Evolutionary conservation across 2,888 invertebrate species (phyloP).

Genomic region (Neelides folsomi): DNA sequence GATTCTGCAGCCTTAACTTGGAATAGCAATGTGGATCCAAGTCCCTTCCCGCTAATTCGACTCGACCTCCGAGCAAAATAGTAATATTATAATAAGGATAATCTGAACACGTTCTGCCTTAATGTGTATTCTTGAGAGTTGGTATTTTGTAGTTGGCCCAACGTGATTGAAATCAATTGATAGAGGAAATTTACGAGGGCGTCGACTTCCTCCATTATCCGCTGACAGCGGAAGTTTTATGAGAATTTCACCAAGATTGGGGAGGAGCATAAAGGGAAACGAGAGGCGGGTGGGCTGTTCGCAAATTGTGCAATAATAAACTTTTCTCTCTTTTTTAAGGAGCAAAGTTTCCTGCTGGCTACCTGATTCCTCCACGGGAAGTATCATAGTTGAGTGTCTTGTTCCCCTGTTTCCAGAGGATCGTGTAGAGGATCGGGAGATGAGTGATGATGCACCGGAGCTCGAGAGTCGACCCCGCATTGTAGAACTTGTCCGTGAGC

Average conservation of each 20-base stretch:
- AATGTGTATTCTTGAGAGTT: too few species aligned
- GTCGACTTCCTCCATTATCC: not conserved
- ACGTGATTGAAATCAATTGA: too few species aligned
- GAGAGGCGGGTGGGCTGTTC: not conserved
- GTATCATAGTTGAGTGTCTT: conserved; percentile 64
- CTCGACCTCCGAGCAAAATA: too few species aligned
- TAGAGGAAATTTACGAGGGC: not conserved
- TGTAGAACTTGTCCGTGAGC: conserved; percentile 66
- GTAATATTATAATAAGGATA: too few species aligned
- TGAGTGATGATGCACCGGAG: conserved; percentile 66
- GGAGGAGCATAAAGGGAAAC: not conserved
- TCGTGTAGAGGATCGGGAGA: conserved; percentile 59
- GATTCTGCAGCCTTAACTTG: too few species aligned
- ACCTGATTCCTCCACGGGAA: conserved; percentile 68
- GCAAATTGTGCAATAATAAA: not conserved
- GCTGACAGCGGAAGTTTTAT: not conserved
- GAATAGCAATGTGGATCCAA: too few species aligned
- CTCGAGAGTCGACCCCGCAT: conserved; percentile 68
- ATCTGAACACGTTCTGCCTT: too few species aligned
- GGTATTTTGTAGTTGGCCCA: too few species aligned
- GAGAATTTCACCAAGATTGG: not conserved
- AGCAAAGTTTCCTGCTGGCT: conserved; percentile 32
- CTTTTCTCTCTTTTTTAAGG: conserved; percentile 8
- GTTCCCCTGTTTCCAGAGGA: conserved; percentile 64
- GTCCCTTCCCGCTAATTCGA: too few species aligned